phyloP scores from a whole-genome alignment of 1,140 invertebrate species.

The Drosophila nikananu region DNA sequence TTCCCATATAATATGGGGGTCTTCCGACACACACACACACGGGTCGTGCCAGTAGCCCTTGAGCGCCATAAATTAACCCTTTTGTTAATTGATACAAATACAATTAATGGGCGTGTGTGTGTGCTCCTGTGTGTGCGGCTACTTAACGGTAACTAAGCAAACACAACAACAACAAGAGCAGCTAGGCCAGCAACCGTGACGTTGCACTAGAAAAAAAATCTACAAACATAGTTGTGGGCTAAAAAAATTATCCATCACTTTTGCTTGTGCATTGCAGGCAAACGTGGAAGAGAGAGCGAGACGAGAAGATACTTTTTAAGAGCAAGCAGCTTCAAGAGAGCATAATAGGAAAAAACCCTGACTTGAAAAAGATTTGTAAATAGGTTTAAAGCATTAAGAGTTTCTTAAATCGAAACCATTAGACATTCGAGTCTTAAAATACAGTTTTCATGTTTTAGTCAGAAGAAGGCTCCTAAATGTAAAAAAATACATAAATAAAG shows the following conservation, averaged over 20 bases:
- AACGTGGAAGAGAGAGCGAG: background rate
- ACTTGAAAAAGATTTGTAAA: too few species aligned
- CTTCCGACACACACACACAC: background rate
- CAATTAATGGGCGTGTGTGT: constrained; percentile 68
- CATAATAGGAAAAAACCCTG: too few species aligned
- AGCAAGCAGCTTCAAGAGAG: too few species aligned
- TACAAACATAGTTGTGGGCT: too few species aligned
- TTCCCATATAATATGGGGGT: constrained; percentile 3
- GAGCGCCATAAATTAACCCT: constrained; percentile 85
- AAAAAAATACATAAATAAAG: too few species aligned
- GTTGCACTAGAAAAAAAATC: constrained; percentile 5
- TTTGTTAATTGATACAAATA: constrained; percentile 85
- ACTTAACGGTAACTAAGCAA: constrained; percentile 80
- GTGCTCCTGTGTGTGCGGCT: constrained; percentile 49
- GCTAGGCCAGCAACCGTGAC: constrained; percentile 46
- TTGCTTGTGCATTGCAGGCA: constrained; percentile 4
- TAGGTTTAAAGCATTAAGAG: background rate
- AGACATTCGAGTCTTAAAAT: background rate
- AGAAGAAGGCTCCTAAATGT: background rate
- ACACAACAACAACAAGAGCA: constrained; percentile 52
- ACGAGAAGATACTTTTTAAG: background rate
- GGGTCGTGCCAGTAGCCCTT: constrained; percentile 59
- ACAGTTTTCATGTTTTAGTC: background rate
- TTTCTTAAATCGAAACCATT: background rate
- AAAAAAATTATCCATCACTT: background rate